These are phyloP conservation scores for Clunio marinus DNA, from an alignment of 2,888 invertebrate species.

Conservation along the genomic window DNA sequence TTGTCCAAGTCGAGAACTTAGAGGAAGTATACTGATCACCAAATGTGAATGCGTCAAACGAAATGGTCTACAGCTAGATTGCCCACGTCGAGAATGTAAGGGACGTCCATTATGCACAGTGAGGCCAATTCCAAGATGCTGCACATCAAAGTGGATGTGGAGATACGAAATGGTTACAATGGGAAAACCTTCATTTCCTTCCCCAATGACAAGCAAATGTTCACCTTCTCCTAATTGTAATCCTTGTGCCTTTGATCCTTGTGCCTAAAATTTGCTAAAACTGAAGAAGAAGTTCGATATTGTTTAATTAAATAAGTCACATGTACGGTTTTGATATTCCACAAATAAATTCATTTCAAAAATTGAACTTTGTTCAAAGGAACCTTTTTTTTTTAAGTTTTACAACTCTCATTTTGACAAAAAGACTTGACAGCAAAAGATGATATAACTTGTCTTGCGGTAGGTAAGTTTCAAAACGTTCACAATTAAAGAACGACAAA, in stretches of 20 bases:
- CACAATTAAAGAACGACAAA: too few relatives aligned
- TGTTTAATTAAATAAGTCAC: too few relatives aligned
- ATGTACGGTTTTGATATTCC: too few relatives aligned
- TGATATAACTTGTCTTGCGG: neutral
- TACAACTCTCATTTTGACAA: neutral
- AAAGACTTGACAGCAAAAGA: neutral
- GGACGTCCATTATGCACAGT: constrained; percentile 53
- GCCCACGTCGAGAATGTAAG: constrained; percentile 55
- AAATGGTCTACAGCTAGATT: constrained; percentile 59
- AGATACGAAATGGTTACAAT: constrained; percentile 45
- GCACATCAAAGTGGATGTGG: constrained; percentile 49
- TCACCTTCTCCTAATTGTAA: neutral
- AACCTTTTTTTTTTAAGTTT: too few relatives aligned
- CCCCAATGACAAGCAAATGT: neutral
- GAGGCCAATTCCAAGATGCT: constrained; percentile 53
- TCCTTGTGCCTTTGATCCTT: too few relatives aligned
- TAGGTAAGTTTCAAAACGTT: too few relatives aligned
- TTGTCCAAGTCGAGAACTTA: constrained; percentile 56
- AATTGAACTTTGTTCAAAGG: too few relatives aligned
- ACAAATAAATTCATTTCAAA: too few relatives aligned
- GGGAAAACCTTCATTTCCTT: constrained; percentile 39
- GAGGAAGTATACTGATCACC: constrained; percentile 54
- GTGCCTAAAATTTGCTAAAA: too few relatives aligned
- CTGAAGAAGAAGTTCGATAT: too few relatives aligned
- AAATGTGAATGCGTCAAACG: constrained; percentile 58